Conservation (phyloP, 2,888 invertebrate genomes). For the Tetramorium bicarinatum region DNA sequence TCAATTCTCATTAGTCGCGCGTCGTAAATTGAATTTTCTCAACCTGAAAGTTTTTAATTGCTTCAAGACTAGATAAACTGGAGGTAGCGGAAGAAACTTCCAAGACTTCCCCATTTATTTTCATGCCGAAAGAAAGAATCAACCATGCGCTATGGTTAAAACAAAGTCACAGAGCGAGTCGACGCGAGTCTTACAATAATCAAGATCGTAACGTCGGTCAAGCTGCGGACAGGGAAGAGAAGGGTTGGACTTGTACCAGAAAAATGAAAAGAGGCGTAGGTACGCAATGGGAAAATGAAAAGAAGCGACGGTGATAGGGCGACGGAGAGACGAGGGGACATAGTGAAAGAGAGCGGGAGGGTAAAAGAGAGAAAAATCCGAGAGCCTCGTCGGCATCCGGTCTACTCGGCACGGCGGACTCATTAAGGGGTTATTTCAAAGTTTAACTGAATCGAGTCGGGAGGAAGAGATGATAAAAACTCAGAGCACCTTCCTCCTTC, state of each 20-base stretch:
- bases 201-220: conserved; percentile 70
- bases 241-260: conserved; percentile 41
- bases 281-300: conserved; percentile 50
- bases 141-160: conserved; percentile 66
- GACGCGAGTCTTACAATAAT: conserved; percentile 72
- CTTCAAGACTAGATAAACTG: conserved; percentile 31
- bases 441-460: conserved; percentile 82
- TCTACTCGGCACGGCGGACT: conserved; percentile 80
- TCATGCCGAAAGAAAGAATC: conserved; percentile 2
- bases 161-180: conserved; percentile 76
- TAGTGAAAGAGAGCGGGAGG: conserved; percentile 34
- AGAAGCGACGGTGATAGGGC: conserved; percentile 52
- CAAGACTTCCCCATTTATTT: conserved; percentile 13
- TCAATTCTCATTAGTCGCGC: conserved; percentile 27
- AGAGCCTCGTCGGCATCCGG: conserved; percentile 77
- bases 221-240: conserved; percentile 34
- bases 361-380: conserved; percentile 73
- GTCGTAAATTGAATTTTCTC: conserved; percentile 38
- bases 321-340: conserved; percentile 35
- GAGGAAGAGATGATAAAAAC: conserved; percentile 78
- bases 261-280: conserved; percentile 53
- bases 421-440: conserved; percentile 84
- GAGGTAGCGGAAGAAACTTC: conserved; percentile 15
- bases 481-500: conserved; percentile 63
- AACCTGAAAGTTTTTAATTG: conserved; percentile 50